Evolutionary conservation across 2,888 invertebrate species (phyloP).

Genomic region (Ophioninae sp.): DNA sequence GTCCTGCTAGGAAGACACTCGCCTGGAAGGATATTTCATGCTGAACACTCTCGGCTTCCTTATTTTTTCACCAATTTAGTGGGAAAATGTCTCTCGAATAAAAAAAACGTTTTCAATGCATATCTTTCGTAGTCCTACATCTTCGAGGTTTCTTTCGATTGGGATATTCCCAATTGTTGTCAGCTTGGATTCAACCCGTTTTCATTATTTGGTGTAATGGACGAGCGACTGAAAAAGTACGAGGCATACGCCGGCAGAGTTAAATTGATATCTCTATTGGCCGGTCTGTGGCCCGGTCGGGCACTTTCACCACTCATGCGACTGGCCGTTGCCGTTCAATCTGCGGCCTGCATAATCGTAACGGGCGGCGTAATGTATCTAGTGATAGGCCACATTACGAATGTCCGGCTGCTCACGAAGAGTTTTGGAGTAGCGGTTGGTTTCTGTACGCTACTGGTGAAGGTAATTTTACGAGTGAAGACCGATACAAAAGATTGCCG

Average conservation of each 20-base stretch:
- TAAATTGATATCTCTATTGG: constrained; percentile 42
- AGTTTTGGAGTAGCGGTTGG: constrained; percentile 56
- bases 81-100: too few species aligned
- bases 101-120: neutral
- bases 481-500: too few species aligned
- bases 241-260: constrained; percentile 44
- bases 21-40: too few species aligned
- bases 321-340: constrained; percentile 23
- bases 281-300: constrained; percentile 59
- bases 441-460: constrained; percentile 41
- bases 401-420: constrained; percentile 49
- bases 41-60: too few species aligned
- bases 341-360: constrained; percentile 16
- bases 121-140: neutral
- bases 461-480: constrained; percentile 18
- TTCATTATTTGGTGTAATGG: constrained; percentile 28
- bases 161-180: too few species aligned
- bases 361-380: constrained; percentile 49
- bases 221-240: constrained; percentile 34
- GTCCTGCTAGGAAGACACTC: too few species aligned
- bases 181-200: neutral
- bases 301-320: constrained; percentile 30
- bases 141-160: neutral
- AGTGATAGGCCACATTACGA: constrained; percentile 38
- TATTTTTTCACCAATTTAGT: too few species aligned